Evolutionary conservation across 2,113 vertebrate genomes (phyloP).

Genomic region (Tachycineta bicolor): DNA sequence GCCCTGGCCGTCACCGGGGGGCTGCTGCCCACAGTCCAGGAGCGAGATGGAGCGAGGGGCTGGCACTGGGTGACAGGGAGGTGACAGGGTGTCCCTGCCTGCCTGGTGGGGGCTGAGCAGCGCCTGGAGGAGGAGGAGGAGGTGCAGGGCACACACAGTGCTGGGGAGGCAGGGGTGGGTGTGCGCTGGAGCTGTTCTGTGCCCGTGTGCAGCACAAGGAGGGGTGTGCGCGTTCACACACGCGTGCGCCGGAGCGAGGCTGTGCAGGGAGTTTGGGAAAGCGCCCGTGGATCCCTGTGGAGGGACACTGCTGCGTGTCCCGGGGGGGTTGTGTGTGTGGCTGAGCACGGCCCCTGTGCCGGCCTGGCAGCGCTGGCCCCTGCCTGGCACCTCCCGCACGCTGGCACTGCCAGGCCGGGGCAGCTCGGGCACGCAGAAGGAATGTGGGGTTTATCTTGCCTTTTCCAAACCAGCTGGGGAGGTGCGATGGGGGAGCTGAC

Average conservation of each 20-base stretch:
- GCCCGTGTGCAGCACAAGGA: neutral
- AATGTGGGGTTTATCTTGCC: neutral
- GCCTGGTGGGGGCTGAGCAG: neutral
- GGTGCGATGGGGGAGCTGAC: neutral
- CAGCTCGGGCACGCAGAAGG: neutral
- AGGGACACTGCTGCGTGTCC: neutral
- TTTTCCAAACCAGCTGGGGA: neutral
- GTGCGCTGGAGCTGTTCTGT: neutral
- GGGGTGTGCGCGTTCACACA: neutral
- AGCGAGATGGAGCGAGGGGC: rapidly evolving
- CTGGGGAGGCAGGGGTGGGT: neutral
- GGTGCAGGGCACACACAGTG: neutral
- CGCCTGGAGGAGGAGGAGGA: neutral
- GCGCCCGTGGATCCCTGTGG: rapidly evolving
- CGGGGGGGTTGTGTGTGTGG: neutral
- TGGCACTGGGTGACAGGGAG: neutral
- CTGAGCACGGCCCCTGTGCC: neutral
- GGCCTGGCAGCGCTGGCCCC: neutral
- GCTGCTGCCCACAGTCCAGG: neutral
- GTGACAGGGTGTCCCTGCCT: neutral
- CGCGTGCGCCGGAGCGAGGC: neutral
- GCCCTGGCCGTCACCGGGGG: neutral
- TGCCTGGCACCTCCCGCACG: rapidly evolving
- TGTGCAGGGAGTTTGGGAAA: neutral
- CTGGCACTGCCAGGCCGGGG: neutral